Evolutionary conservation across 2,888 invertebrate species (phyloP).

Genomic region (Cryptocephalus moraei): DNA sequence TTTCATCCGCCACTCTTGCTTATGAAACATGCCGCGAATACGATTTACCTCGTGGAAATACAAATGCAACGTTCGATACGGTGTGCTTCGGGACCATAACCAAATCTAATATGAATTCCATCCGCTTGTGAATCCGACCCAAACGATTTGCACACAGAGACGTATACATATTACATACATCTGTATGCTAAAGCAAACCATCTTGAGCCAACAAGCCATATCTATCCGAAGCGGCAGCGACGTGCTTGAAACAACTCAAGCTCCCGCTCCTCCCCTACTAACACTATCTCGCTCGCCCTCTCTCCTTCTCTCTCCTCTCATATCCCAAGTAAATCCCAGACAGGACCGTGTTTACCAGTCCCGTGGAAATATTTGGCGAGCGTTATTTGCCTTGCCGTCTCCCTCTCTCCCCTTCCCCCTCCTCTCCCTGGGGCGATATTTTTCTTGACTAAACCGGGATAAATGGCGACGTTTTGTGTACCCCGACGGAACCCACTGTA

Average conservation of each 20-base stretch:
- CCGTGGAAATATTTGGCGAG: no score
- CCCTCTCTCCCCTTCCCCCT: no score
- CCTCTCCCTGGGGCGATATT: no score
- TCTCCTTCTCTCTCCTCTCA: no score
- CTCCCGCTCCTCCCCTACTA: not conserved
- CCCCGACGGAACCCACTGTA: no score
- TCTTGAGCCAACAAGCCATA: conserved; percentile 28
- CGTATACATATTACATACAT: conserved; percentile 32
- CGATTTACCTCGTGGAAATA: not conserved
- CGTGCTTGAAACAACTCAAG: not conserved
- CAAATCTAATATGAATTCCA: not conserved
- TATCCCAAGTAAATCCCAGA: no score
- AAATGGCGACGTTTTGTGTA: no score
- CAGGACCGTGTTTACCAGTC: no score
- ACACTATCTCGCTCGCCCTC: no score
- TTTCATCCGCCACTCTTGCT: no score
- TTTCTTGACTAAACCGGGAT: no score
- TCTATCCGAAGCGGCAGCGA: not conserved
- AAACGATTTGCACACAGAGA: conserved; percentile 3
- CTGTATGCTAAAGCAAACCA: conserved; percentile 35
- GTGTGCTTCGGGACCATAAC: not conserved
- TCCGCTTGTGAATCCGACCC: not conserved
- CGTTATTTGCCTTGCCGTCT: no score
- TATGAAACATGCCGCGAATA: not conserved
- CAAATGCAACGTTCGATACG: not conserved